A percentile compares a stretch with the other conserved stretches of the same genome.
phyloP scores from a whole-genome alignment of 2,113 vertebrate genomes.

The Chionomys nivalis region DNA sequence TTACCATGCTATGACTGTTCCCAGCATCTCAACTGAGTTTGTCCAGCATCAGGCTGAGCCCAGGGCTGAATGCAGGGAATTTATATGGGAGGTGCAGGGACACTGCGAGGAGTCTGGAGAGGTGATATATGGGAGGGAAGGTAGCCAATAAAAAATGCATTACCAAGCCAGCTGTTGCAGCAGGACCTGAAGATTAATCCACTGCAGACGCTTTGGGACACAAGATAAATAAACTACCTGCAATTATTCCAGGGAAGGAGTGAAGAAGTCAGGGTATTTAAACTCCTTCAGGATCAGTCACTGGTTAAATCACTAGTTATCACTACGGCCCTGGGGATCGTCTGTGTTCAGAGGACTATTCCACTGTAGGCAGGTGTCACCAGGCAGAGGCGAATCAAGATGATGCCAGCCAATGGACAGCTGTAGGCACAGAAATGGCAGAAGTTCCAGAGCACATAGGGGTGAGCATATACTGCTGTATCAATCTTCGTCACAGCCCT shows the following conservation, averaged over 20 bases:
- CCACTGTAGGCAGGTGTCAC: neutral
- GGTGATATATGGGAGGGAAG: neutral
- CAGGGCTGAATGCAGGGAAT: neutral
- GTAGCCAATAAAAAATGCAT: neutral
- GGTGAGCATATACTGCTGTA: neutral
- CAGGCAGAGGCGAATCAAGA: neutral
- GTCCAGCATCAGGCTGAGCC: neutral
- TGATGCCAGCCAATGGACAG: neutral
- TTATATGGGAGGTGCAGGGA: neutral
- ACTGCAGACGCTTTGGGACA: neutral
- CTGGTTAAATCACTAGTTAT: neutral
- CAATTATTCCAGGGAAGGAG: neutral
- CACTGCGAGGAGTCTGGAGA: neutral
- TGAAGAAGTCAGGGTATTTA: neutral
- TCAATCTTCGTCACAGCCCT: neutral
- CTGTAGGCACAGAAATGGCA: neutral
- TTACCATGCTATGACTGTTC: neutral
- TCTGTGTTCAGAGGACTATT: neutral
- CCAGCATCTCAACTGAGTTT: neutral
- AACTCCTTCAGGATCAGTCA: neutral
- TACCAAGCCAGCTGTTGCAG: neutral
- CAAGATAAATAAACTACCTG: conserved; percentile 11
- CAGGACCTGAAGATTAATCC: neutral
- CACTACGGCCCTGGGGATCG: neutral
- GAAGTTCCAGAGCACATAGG: neutral